Base-by-base conservation (phyloP, 2,113 vertebrate species). In the Boleophthalmus pectinirostris region DNA sequence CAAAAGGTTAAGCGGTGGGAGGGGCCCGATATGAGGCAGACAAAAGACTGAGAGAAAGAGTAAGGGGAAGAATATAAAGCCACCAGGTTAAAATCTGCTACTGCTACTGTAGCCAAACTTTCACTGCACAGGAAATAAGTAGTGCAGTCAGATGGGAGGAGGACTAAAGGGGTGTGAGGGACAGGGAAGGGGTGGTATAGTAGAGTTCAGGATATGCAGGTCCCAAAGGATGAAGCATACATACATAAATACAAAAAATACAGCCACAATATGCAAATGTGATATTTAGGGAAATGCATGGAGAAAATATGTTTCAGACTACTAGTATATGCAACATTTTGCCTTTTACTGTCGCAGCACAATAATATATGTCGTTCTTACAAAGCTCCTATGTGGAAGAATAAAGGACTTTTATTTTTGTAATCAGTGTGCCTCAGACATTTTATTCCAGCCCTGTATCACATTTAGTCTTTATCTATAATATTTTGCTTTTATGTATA, bases 121-220 rank as follows among this genome's bases (percentile, higher is more conserved):
- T 75, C 70, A 84, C 73, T 82, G 69, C 73, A 72, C 78, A 85
- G 80, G 80, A 90, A 90, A 85, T 86, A 84, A 74, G 47, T 79
- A 80, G 80, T 86, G 74, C 33, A 88, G 82, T 78, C 75, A 92
- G 82, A 63, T 70, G 74, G 75, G 65, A 56, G 74, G 77, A 61
- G 74, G 65, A 33, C 35, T 29, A 15, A 60, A 43, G 74, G 56
- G 66, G 63, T 43, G 72, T 58, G 56, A 54, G n/a, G 56, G 23
- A 23, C 23, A 58, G 56, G 23, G 56, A 25, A 25, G 12, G 14
- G 56, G 23, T 14, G 56, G 56, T 25, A 58, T 12, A 10, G n/a
- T 25, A 4, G 13, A 25, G 21, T 25, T 6, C 56, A 24, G 21
- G 23, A 58, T 58, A 25, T 15, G 56, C 23, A 58, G 23, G 56